Evolutionary conservation across 2,888 invertebrate genomes (phyloP), one percentile per base, ranked within the genome.

Genomic region (Coelogynopora nodosa): DNA sequence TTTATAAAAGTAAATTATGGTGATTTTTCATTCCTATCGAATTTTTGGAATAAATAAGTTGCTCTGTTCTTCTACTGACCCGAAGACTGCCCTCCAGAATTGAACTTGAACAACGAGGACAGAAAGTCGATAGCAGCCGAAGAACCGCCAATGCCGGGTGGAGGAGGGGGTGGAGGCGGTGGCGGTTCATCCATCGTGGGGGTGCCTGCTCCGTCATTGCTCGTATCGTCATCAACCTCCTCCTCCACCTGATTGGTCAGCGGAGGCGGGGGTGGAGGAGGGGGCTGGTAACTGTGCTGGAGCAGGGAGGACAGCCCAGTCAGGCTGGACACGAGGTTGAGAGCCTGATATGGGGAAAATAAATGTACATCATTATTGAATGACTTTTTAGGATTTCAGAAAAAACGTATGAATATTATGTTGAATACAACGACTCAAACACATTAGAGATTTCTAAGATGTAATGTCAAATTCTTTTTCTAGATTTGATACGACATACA

Each of bases 181-280:
- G 27, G 31, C 0, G 84, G 84, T 49, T 84, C 84, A 31, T 84
- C 84, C 31, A 31, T 30, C 30, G 84, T 84, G 2, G 84, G 84
- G 26, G 84, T 84, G 0, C 31, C 84, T 84, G 31, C 84, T 1
- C 84, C 84, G 5, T 84, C 30, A 31, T 84, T 49, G 30, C 31
- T 49, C 30, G 30, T 49, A 18, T 49, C 10, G 49, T 5, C 49
- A 49, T 13, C 10, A 18, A 13, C 49, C 5, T 49, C 18, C 10
- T 49, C 5, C 10, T 18, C 49, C 5, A 5, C 18, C 10, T 18
- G 5, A 18, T 18, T 49, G 49, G 49, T 5, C 5, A 18, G 49
- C 18, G 49, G 49, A 18, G 49, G 49, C 5, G 49, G 49, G 5
- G 49, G 49, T 49, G 49, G 49, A 13, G 49, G 49, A 18, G 49